Base-by-base conservation (phyloP, 2,888 invertebrate species). In the Scaptomyza polygonia region DNA sequence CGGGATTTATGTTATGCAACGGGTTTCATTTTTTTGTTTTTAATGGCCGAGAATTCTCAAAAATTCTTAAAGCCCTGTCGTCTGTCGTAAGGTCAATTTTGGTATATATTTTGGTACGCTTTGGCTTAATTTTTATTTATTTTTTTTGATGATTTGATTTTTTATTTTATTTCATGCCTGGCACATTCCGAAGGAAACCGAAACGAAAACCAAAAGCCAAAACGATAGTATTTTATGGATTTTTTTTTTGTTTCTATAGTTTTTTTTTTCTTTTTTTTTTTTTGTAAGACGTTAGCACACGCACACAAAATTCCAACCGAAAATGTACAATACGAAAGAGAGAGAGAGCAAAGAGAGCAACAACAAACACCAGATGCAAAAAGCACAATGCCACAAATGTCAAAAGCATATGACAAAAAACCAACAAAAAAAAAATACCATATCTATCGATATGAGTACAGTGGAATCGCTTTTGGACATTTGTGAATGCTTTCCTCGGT, bases 211-310 rank as follows among this genome's bases (percentile, higher is more conserved):
- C 70, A 65, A 85, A 85, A 85, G 79, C 65, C 65, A 65, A 77
- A 66, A 66, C 66, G 45, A 63, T 36, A 62, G 34, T 62, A 57
- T 64, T 43, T 70, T 51, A 56, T 59, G 3, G 18, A n/a, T n/a
- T n/a, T n/a, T n/a, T n/a, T n/a, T n/a, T n/a, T n/a, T n/a, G n/a
- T n/a, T n/a, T n/a, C n/a, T n/a, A n/a, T n/a, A n/a, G n/a, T n/a
- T n/a, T n/a, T 73, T 66, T 68, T 72, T 55, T 74, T 53, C 21
- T 14, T 16, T 8, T 16, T 39, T 4, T n/a, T 16, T 39, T 73
- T 69, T 68, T 75, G 51, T 85, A 66, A 67, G 81, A 86, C 89
- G 88, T 92, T 91, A 91, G 91, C 91, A 91, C 91, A 91, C 91
- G 91, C 91, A 91, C 90, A 91, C 88, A 89, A 86, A 85, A 80